Evolutionary conservation across 2,888 invertebrate genomes (phyloP).

Genomic region (Petrolisthes manimaculis): DNA sequence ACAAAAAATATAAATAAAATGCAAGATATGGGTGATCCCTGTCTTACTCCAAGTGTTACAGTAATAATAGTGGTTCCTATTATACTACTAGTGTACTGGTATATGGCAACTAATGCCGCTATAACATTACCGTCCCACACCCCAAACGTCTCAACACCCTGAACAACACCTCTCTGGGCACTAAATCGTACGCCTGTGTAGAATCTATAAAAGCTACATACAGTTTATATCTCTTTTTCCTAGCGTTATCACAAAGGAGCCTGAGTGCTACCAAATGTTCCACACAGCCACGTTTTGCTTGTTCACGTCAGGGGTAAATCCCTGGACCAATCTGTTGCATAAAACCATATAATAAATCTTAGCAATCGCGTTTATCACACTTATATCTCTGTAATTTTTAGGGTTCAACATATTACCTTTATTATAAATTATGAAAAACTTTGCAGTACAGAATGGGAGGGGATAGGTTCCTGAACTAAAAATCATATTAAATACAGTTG

Average conservation of each 20-base stretch:
- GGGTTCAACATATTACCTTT: not conserved
- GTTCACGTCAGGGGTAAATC: not conserved
- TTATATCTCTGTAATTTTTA: not conserved
- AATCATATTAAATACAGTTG: not conserved
- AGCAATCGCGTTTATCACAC: not conserved
- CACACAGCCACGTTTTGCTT: not conserved
- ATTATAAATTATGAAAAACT: not conserved
- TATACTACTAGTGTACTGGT: not conserved
- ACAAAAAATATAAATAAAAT: not conserved
- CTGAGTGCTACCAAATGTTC: not conserved
- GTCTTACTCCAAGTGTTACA: constrained; percentile 2
- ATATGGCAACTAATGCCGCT: not conserved
- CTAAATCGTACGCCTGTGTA: not conserved
- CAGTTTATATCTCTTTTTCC: not conserved
- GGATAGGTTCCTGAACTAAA: not conserved
- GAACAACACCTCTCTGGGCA: not conserved
- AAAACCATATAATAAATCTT: not conserved
- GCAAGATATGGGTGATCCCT: constrained; percentile 8
- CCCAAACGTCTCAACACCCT: not conserved
- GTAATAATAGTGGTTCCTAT: not conserved
- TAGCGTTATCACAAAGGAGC: not conserved
- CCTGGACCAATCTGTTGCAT: not conserved
- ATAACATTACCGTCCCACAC: constrained; percentile 1
- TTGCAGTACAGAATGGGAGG: not conserved
- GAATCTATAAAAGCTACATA: not conserved